phyloP scores from a whole-genome alignment of 2,113 vertebrate genomes.

The Campylomormyrus numenius region DNA sequence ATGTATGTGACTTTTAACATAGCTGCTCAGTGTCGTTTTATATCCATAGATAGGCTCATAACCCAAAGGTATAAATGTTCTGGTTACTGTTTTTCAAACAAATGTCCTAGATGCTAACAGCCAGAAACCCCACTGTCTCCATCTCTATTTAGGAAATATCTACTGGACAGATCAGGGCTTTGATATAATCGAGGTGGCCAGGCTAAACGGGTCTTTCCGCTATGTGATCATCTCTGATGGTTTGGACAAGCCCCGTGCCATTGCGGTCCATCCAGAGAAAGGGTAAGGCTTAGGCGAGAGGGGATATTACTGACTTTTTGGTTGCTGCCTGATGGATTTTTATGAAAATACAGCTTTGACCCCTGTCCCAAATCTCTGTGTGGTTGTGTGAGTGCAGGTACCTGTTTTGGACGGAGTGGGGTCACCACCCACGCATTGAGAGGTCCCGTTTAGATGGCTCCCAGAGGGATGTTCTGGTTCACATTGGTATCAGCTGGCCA shows the following conservation, averaged over 20 bases:
- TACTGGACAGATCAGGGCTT: conserved; percentile 98
- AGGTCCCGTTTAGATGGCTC: conserved; percentile 81
- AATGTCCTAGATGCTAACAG: not conserved
- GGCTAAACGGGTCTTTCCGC: conserved; percentile 92
- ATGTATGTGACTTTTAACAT: not conserved
- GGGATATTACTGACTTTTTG: not conserved
- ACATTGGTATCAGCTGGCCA: conserved; percentile 92
- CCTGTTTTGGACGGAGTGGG: conserved; percentile 97
- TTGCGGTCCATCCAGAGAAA: conserved; percentile 87
- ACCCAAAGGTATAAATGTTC: not conserved
- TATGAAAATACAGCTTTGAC: not conserved
- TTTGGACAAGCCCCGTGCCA: conserved; percentile 90
- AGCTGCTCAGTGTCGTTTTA: not conserved
- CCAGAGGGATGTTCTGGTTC: conserved; percentile 80
- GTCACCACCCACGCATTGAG: conserved; percentile 91
- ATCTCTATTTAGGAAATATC: conserved; percentile 76
- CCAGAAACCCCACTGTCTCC: not conserved
- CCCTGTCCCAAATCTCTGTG: not conserved
- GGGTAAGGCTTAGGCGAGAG: conserved; percentile 62
- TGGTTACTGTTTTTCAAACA: not conserved
- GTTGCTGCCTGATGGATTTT: not conserved
- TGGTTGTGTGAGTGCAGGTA: conserved; percentile 60
- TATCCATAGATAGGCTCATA: not conserved
- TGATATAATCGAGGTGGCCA: conserved; percentile 90
- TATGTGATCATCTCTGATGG: conserved; percentile 94